Conservation (phyloP, 1,140 invertebrate genomes). For the Camponotus floridanus region DNA sequence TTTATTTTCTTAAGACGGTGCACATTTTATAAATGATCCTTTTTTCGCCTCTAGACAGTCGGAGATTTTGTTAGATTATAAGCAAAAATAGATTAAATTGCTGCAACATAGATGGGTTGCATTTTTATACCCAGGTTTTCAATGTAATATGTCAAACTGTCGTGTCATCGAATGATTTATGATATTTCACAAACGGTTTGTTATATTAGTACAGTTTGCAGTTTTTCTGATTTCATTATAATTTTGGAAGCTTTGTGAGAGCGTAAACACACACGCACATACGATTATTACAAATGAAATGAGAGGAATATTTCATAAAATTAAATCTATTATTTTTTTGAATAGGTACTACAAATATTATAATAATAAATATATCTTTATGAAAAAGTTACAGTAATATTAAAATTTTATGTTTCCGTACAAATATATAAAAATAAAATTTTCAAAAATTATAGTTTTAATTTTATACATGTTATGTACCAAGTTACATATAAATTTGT, state of each 20-base stretch:
- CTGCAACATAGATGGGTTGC: neutral
- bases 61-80: constrained; percentile 17
- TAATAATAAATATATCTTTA: too few relatives aligned
- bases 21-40: neutral
- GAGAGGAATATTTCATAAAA: neutral
- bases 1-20: neutral
- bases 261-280: neutral
- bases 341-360: too few relatives aligned
- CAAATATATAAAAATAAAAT: too few relatives aligned
- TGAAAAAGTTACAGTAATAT: too few relatives aligned
- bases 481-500: too few relatives aligned
- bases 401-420: too few relatives aligned
- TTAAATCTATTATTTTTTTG: too few relatives aligned
- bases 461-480: too few relatives aligned
- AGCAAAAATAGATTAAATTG: constrained; percentile 33
- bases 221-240: constrained; percentile 19
- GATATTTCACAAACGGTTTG: constrained; percentile 3
- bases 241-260: neutral
- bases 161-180: constrained; percentile 37
- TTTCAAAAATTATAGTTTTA: too few relatives aligned
- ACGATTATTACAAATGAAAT: neutral
- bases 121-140: constrained; percentile 28
- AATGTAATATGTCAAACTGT: constrained; percentile 34
- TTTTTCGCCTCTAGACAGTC: neutral
- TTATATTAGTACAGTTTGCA: constrained; percentile 17